Base-by-base conservation (phyloP, 2,113 vertebrate species). In the Colius striatus region DNA sequence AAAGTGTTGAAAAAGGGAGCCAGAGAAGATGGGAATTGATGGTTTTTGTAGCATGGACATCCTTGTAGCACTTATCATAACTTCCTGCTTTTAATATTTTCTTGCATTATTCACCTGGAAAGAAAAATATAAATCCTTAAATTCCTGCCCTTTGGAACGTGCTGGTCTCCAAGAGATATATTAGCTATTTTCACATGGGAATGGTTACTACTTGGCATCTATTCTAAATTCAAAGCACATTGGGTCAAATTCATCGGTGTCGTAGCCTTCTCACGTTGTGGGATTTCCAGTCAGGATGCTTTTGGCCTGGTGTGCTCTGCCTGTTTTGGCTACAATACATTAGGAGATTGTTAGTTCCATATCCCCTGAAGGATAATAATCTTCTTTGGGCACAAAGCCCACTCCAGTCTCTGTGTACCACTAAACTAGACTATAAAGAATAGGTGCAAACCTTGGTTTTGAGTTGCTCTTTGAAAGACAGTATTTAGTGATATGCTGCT, bases 101-200 rank as follows among this genome's bases (percentile, higher is more conserved):
- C 58, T 89, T 81, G 38, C 11, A 51, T 83, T 90, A 47, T 51
- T 92, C 72, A 92, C 68, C 83, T 83, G 78, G 68, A 84, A 95
- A 89, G 27, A 71, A 63, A 87, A 60, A 41, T 41, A 41, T 41
- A 66, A 84, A 72, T 12, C 57, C 29, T 43, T 1, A 32, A 75
- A 34, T 81, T 94, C 71, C 57, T 43, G 72, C 36, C 87, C 50
- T 95, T 84, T 95, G 93, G 93, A 96, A 85, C 43, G 54, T 45
- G 32, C 13, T 2, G 7, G 34, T 82, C 70, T 96, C 83, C 47
- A 84, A 63, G 50, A 87, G 90, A 82, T 57, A 23, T 20, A 47
- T 79, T 92, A 86, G 84, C 61, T 73, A 2, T 85, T 95, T 93
- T 94, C 90, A 95, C 85, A 62, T 94, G 96, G 87, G 83, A 93